Base-by-base conservation (phyloP, 2,888 invertebrate genomes). In the Torymus texanus region DNA sequence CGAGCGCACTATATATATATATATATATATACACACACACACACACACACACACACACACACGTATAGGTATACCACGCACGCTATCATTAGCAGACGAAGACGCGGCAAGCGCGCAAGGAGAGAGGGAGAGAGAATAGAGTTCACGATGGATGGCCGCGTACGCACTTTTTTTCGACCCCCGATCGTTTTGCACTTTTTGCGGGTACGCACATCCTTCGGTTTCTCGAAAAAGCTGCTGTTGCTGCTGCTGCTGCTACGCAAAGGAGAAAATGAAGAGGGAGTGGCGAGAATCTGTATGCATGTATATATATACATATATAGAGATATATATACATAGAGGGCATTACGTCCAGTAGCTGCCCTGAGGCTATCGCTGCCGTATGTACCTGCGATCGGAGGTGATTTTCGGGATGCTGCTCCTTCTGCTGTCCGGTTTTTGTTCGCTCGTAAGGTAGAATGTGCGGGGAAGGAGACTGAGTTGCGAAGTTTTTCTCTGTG, bases 81-180 rank as follows among this genome's bases (percentile, higher is more conserved):
- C 88, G 88, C 88, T 88, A 88, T 88, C 88, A 88, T 88, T 88
- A 88, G 87, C 85, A 84, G 21, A 63, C 55, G 21, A 63, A 16
- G 56, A 18, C 50, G 16, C 18, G 53, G 65, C 10, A 66, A 51
- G 56, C 16, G n/a, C n/a, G n/a, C n/a, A n/a, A 51, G 16, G 85
- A 83, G 85, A 84, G 84, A 84, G 87, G 85, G 86, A 84, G 65
- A 74, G 75, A 83, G 83, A 83, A 81, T 85, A 84, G 86, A 85
- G 84, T 83, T 85, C 85, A 86, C 82, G 84, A 85, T 84, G 88
- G 86, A 87, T 86, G 87, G 85, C 84, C 83, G 84, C 62, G 51
- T 79, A 79, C 80, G 79, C 80, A 81, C 83, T 81, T 75, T 68
- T 73, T 75, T 77, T 50, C 74, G 41, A 18, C 55, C 61, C 68